Base-by-base conservation (phyloP, 2,113 vertebrate genomes). In the Cochlearius cochlearius region DNA sequence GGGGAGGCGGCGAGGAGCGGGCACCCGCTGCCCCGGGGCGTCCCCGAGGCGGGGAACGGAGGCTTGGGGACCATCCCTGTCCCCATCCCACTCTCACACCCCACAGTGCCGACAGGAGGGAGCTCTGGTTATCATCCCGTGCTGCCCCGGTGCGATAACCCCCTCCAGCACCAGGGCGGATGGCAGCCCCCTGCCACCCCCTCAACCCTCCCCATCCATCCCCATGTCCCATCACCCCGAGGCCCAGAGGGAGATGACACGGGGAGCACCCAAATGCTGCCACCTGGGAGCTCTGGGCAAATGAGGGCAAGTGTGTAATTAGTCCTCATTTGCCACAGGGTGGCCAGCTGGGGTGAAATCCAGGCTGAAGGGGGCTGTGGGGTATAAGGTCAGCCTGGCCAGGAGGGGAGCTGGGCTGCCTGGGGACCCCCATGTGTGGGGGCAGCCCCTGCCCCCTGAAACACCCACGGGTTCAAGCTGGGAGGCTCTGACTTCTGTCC, bases 61-160 rank as follows among this genome's bases (percentile, higher is more conserved):
- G 52, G 5, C 4, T 45, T 38, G 6, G 22, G 66, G 66, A 64
- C 49, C 16, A 9, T 91, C 81, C 64, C 68, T 56, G 55, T 86
- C 82, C 89, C 81, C 16, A 5, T 55, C 49, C 59, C 4, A 0
- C 76, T 81, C 81, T 93, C 86, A 92, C 97, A 79, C 93, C 47
- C 45, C 38, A 1, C 16, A 1, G 68, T 73, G 95, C 25, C 6
- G 89, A 98, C 96, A 98, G 88, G 53, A 94, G 36, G 23, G 67
- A 84, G 78, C 84, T 97, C 96, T 97, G 97, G 94, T 94, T 97
- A 97, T 96, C 93, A 39, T 97, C 96, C 36, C 19, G 9, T 2
- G 3, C 73, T 12, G 56, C 93, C 63, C 50, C 10, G 2, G 25
- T 4, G n/a, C 0, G 94, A 97, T 97, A 98, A 97, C 97, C 96